Evolutionary conservation across 2,113 vertebrate species (phyloP).

Genomic region (Podarcis muralis): DNA sequence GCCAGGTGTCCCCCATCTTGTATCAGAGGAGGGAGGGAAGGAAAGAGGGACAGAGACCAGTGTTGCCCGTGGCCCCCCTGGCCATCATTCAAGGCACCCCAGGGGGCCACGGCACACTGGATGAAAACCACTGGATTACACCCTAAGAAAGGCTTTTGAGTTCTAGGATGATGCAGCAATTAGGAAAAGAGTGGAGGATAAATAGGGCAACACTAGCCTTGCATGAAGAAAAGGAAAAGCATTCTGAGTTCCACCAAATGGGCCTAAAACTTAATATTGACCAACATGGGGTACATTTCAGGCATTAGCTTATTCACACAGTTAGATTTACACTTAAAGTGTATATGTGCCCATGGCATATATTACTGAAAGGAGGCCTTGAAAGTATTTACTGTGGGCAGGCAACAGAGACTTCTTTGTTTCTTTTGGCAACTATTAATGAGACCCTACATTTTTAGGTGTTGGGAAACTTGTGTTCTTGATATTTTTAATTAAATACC

Average conservation of each 20-base stretch:
- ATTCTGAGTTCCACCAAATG: background rate
- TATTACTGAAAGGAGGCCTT: background rate
- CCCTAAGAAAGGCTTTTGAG: background rate
- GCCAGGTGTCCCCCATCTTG: too few species aligned
- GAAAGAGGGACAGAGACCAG: too few species aligned
- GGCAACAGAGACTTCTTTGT: background rate
- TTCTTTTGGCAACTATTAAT: constrained; percentile 2
- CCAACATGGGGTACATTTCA: background rate
- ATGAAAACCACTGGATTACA: too few species aligned
- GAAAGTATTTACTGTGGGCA: background rate
- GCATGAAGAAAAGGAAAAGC: background rate
- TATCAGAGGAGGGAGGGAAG: too few species aligned
- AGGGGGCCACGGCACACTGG: too few species aligned
- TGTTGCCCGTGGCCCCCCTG: too few species aligned
- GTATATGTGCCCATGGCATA: background rate
- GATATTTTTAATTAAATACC: constrained; percentile 13
- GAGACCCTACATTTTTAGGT: background rate
- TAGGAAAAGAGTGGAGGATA: background rate
- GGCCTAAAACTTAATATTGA: background rate
- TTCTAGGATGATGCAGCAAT: background rate
- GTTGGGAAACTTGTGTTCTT: background rate
- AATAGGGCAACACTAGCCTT: fast-evolving
- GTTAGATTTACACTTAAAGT: background rate
- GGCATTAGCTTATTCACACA: background rate
- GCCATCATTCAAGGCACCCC: too few species aligned